These are phyloP conservation scores for Fopius arisanus DNA, from an alignment of 1,140 invertebrate genomes.

Conservation along the genomic window DNA sequence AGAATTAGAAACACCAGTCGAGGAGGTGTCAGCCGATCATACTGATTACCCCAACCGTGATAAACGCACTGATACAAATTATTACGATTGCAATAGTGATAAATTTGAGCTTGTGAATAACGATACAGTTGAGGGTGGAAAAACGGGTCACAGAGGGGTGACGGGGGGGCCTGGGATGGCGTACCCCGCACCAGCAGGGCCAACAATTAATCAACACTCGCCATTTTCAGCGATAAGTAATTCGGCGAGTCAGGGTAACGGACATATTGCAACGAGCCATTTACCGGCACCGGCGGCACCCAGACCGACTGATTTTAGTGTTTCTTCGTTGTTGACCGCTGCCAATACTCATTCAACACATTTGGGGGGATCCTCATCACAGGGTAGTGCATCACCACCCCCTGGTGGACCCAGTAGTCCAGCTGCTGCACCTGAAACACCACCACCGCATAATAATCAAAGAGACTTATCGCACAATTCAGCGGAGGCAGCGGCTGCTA, in stretches of 20 bases:
- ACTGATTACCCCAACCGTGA: not conserved
- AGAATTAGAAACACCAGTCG: constrained; percentile 48
- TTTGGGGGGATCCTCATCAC: constrained; percentile 53
- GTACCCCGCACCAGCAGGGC: constrained; percentile 62
- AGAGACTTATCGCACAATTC: constrained; percentile 50
- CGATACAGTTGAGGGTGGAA: constrained; percentile 53
- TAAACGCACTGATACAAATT: not conserved
- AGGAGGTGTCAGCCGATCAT: constrained; percentile 19
- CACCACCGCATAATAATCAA: constrained; percentile 56
- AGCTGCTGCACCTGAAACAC: constrained; percentile 61
- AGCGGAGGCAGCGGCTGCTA: constrained; percentile 57
- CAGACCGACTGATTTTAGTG: constrained; percentile 90
- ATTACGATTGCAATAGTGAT: constrained; percentile 39
- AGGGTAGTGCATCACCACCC: constrained; percentile 67
- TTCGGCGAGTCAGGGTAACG: constrained; percentile 50
- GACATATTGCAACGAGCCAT: constrained; percentile 64
- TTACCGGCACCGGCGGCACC: constrained; percentile 70
- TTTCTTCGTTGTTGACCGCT: constrained; percentile 85
- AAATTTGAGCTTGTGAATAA: constrained; percentile 39
- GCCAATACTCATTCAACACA: constrained; percentile 60
- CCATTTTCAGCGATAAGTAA: constrained; percentile 48
- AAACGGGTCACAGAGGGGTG: constrained; percentile 62
- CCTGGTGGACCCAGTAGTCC: constrained; percentile 57
- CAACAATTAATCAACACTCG: constrained; percentile 59
- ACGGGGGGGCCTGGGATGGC: constrained; percentile 64